phyloP scores from a whole-genome alignment of 2,888 invertebrate species.

The Polylopha cassiicola region DNA sequence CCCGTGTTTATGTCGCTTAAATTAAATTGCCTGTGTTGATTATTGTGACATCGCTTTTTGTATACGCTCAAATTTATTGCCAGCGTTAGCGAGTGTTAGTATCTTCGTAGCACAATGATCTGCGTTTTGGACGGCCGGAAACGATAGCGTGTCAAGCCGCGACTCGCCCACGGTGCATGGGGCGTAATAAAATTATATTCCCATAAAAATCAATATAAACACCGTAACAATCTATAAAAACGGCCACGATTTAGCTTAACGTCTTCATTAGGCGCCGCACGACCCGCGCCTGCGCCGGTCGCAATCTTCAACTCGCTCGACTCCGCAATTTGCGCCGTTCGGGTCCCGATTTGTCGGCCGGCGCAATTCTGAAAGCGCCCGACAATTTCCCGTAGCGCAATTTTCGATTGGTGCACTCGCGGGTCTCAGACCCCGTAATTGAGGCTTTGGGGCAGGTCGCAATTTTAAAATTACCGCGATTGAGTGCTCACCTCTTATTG shows the following conservation, averaged over 20 bases:
- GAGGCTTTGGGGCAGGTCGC: constrained; percentile 63
- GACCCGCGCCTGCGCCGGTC: constrained; percentile 58
- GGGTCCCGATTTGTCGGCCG: constrained; percentile 60
- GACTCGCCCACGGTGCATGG: constrained; percentile 40
- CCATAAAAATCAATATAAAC: constrained; percentile 71
- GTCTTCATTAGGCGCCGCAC: constrained; percentile 70
- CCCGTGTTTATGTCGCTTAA: constrained; percentile 71
- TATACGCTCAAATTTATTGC: constrained; percentile 57
- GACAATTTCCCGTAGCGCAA: constrained; percentile 64
- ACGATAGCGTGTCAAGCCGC: constrained; percentile 31
- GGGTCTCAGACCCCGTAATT: constrained; percentile 54
- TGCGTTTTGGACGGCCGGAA: constrained; percentile 35
- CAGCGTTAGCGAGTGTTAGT: constrained; percentile 29
- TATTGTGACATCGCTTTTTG: constrained; percentile 66
- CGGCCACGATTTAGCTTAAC: constrained; percentile 63
- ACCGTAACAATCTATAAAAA: constrained; percentile 57
- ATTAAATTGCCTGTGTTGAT: constrained; percentile 71
- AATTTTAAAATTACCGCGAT: constrained; percentile 70
- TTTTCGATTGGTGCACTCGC: constrained; percentile 63
- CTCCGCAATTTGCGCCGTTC: constrained; percentile 65
- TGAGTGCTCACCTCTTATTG: constrained; percentile 59
- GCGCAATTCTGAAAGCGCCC: constrained; percentile 57
- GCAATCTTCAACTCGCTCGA: constrained; percentile 61
- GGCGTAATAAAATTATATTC: constrained; percentile 58
- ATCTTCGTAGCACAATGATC: constrained; percentile 19